Evolutionary conservation across 1,140 invertebrate genomes (phyloP), one percentile per base, ranked within the genome.

Genomic region (Cherax quadricarinatus): DNA sequence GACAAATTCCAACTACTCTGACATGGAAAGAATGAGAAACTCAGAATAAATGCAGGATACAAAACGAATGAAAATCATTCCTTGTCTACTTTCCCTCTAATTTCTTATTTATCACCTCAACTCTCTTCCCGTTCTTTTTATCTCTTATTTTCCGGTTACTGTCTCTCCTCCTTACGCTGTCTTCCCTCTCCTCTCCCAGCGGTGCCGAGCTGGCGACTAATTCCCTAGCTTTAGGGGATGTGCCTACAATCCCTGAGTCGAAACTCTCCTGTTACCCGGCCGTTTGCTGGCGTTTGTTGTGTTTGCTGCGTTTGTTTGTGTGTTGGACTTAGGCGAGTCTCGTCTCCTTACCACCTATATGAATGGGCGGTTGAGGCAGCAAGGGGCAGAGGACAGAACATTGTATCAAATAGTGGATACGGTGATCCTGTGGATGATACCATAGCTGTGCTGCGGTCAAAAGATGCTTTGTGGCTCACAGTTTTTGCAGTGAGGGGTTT

Each of bases 281-380:
- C 51, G 73, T 80, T 88, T 88, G 86, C 57, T 88, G 73, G 49
- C 53, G 86, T 57, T 60, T 88, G 73, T 78, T 88, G 73, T 88
- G 86, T 88, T 88, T 88, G 86, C 53, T 88, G n/a, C 78, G 49
- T 60, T 80, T 88, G 86, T 88, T 88, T 88, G 75, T 88, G 86
- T 88, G 86, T 88, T 87, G 48, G 70, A 57, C 86, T 87, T 87
- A 87, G 30, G 86, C 70, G 18, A 78, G 30, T 41, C 30, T 41
- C 30, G 30, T 73, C 24, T 48, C 75, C 75, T 49, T 14, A 73
- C 70, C 57, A 49, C 86, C 75, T 78, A 57, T 57, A 30, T 87
- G 86, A 78, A 87, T 87, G 73, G 66, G 86, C 62, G 5, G 49
- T 10, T 53, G 57, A 62, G 82, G n/a, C 7, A 5, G 82, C 7